Base-by-base conservation (phyloP, 2,797 vertebrate species). In the Perdix hodgsoniae region DNA sequence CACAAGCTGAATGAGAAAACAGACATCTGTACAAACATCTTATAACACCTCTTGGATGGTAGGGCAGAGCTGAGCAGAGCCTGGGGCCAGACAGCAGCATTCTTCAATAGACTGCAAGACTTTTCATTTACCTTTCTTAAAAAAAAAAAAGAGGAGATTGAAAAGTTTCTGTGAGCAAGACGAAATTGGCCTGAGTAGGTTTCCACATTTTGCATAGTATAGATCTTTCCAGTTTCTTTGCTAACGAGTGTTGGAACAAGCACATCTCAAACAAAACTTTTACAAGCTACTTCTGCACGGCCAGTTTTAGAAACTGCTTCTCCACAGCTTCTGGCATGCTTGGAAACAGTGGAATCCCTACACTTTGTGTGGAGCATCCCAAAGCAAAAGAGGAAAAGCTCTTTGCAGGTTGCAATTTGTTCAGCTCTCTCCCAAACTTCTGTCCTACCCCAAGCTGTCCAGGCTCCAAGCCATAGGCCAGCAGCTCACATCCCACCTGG, bases 211-310 rank as follows among this genome's bases (percentile, higher is more conserved):
- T 87, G 50, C 29, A 74, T 16, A 2, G 63, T 42, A 49, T 0
- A 19, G 80, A 82, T 74, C 76, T 86, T 90, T 52, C 44, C 50
- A 42, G 35, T 76, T 93, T 67, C 80, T 80, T 92, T 57, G 71
- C 44, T 27, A 86, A 67, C 49, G 54, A 71, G 35, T 4, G 26
- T 0, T 92, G 42, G 76, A 93, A 61, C 0, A 2, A 77, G 73
- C n/a, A 72, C 21, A 60, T 59, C 73, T 83, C 79, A 77, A 83
- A 76, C 1, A 7, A 21, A 37, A 75, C 26, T 63, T 74, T 67
- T 33, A 80, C 74, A 77, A 72, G 56, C 39, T 37, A n/a, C 47
- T 63, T 33, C 54, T 0, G 15, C 26, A 71, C 40, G 12, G 57
- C 29, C 49, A 69, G 65, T 44, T 83, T 74, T 37, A 94, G 40